Evolutionary conservation across 2,797 vertebrate species (phyloP), one percentile per base, ranked within the genome.

Genomic region (Rhinichthys osculus): DNA sequence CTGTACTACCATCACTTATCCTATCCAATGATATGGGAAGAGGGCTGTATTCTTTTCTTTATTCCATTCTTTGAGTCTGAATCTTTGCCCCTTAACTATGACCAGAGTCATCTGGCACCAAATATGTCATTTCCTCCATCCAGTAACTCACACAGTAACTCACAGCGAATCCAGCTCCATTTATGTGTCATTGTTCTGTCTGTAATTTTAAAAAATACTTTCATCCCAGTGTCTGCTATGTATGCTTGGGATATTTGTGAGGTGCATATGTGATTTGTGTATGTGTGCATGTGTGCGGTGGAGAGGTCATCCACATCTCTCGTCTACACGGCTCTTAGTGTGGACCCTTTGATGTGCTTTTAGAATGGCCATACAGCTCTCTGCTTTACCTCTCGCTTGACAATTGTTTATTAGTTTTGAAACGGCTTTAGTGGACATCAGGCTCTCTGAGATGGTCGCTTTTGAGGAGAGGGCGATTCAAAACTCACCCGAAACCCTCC

Each of bases 341-440:
- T 67, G 1, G 91, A 89, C 93, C 72, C 93, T 99, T 98, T 98
- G 96, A 99, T 97, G 95, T 97, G 95, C 95, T 94, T 92, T 94
- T 95, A 95, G 94, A 95, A 94, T 95, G 94, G 87, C 85, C 92
- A 73, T 47, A 81, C 84, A 93, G 94, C 94, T 93, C 94, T 96
- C 97, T 97, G 97, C 96, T 96, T 96, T 95, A 93, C 92, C 93
- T 97, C 95, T 93, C 79, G 88, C 89, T 95, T 96, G 97, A 97
- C 97, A 96, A 96, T 93, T 98, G 97, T 99, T 98, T 98, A 98
- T 97, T 96, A 95, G 93, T 95, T 96, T 95, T 96, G 95, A 97
- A 97, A 97, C 95, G 94, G 94, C 94, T 95, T 95, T 95, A 93
- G 94, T 95, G 95, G 95, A 95, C 94, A 93, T 95, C 94, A 95